Evolutionary conservation across 2,888 invertebrate species (phyloP).

Genomic region (Acrobasis repandana): DNA sequence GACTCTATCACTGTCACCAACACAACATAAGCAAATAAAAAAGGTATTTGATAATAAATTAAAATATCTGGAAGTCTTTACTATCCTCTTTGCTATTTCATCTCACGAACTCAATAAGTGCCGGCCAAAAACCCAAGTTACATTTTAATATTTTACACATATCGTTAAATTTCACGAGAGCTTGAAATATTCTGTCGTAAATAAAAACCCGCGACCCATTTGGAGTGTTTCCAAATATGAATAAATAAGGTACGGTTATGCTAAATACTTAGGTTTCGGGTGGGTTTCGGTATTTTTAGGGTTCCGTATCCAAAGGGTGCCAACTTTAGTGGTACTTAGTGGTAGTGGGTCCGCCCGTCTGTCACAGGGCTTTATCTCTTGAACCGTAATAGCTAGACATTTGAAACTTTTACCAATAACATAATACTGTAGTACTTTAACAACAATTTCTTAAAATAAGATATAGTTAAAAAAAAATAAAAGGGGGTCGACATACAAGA

Average conservation of each 20-base stretch:
- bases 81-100: not conserved
- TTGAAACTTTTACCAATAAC: no score
- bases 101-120: not conserved
- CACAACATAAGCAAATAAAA: not conserved
- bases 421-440: not conserved
- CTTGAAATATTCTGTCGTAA: conserved; percentile 59
- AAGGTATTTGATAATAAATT: not conserved
- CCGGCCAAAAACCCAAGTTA: conserved; percentile 8
- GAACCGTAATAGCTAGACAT: no score
- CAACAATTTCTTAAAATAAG: no score
- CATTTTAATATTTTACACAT: conserved; percentile 42
- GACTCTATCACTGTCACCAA: no score
- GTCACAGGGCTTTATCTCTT: no score
- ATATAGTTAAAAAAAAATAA: not conserved
- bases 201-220: conserved; percentile 65
- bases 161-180: conserved; percentile 53
- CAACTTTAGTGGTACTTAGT: no score
- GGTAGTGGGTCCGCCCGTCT: no score
- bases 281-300: conserved; percentile 9
- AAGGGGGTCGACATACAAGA: no score
- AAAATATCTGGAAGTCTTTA: not conserved
- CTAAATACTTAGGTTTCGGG: conserved; percentile 14
- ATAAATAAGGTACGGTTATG: conserved; percentile 46
- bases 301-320: no score
- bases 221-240: conserved; percentile 68